Percentiles rank a stretch among this genome's conserved stretches.
Conservation (phyloP, 2,113 vertebrate species). For the Ramphastos sulfuratus region DNA sequence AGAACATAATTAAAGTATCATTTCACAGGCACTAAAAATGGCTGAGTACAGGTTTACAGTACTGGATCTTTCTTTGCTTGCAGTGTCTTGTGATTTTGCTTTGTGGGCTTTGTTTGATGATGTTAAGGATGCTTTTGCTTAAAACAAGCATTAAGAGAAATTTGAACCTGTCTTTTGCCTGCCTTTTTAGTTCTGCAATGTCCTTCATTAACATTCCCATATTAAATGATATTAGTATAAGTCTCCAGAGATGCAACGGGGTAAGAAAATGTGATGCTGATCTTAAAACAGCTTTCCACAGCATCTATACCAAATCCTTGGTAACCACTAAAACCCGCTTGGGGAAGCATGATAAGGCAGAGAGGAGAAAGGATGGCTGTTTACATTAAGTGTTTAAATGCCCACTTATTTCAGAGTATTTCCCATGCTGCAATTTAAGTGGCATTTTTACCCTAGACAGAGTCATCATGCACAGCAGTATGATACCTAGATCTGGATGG, state of each 20-base stretch:
- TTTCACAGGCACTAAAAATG: not conserved
- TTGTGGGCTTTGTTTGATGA: not conserved
- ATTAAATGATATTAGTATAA: not conserved
- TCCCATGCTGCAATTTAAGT: not conserved
- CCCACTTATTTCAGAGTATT: not conserved
- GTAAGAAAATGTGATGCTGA: not conserved
- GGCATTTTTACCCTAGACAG: not conserved
- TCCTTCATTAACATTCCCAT: not conserved
- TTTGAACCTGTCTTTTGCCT: not conserved
- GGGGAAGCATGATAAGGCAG: not conserved
- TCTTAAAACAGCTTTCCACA: not conserved
- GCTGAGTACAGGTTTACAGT: not conserved
- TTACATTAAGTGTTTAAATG: not conserved
- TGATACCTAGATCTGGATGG: not conserved
- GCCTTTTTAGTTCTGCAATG: not conserved
- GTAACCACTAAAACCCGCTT: not conserved
- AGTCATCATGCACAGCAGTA: not conserved
- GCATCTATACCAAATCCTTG: fast-evolving
- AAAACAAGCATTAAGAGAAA: not conserved
- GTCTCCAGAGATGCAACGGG: not conserved
- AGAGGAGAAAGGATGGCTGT: not conserved
- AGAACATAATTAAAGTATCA: not conserved
- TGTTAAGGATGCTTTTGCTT: not conserved
- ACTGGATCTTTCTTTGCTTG: not conserved
- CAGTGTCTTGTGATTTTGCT: not conserved